Evolutionary conservation across 2,888 invertebrate genomes (phyloP), one percentile per base, ranked within the genome.

Genomic region (Coenonympha arcania): DNA sequence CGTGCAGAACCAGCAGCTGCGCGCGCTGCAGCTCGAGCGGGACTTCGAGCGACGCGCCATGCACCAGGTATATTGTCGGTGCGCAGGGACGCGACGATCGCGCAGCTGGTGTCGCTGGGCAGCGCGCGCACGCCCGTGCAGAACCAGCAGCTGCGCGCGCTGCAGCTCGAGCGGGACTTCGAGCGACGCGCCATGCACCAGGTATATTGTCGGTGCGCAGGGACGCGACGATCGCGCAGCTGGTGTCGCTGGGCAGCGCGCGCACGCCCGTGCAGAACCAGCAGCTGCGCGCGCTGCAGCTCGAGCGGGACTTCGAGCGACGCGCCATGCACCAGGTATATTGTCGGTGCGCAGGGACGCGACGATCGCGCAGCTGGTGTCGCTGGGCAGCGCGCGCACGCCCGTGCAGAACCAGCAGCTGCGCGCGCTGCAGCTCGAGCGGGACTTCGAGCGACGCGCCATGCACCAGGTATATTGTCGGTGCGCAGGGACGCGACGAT

Each of bases 251-350:
- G 52, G 88, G 91, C 13, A 67, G 74, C 36, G 62, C 76, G 49
- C 89, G 95, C 48, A 90, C 92, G 2, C 82, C 91, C 0, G 93
- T 93, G 62, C 95, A 96, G 71, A 95, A 93, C 59, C 96, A 96
- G 69, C 95, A 95, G 67, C 80, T 96, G 13, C 89, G 95, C 48
- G 92, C 95, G n/a, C 83, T 98, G 48, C 92, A 93, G 57, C 85
- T 98, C n/a, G 98, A 98, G 72, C 88, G 94, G 54, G 98, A 98
- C 79, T 98, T 98, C 75, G 96, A 98, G 72, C 89, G 95, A 42
- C 88, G 98, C 40, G 96, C 96, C 2, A 92, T n/a, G n/a, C n/a
- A n/a, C n/a, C n/a, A n/a, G n/a, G n/a, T n/a, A n/a, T n/a, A n/a
- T n/a, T n/a, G n/a, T n/a, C n/a, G n/a, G n/a, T n/a, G n/a, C n/a